Evolutionary conservation across 2,888 invertebrate species (phyloP).

Genomic region (Cynaeus angustus): DNA sequence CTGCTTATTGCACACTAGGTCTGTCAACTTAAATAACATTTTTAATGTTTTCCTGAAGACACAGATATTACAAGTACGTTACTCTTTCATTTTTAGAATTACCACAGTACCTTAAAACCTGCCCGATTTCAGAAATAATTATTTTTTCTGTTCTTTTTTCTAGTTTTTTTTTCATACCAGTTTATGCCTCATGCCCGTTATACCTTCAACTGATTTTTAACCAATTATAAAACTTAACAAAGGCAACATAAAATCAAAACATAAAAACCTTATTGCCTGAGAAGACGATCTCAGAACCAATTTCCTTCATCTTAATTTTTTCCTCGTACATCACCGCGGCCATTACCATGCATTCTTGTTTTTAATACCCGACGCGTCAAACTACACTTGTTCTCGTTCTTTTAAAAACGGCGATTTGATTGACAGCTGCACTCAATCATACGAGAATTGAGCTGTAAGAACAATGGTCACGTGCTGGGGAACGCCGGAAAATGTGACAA

Average conservation of each 20-base stretch:
- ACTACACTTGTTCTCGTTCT: constrained; percentile 40
- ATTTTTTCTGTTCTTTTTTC: no score
- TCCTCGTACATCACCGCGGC: neutral
- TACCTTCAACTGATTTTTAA: no score
- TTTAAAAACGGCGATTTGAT: constrained; percentile 51
- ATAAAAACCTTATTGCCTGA: neutral
- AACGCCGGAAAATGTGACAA: constrained; percentile 17
- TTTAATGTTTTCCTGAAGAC: no score
- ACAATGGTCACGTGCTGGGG: constrained; percentile 50
- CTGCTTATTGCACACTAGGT: no score
- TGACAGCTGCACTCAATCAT: constrained; percentile 53
- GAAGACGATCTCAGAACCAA: constrained; percentile 4
- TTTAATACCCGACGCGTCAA: constrained; percentile 22
- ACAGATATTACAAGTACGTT: no score
- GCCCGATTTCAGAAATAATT: no score
- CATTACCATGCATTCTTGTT: constrained; percentile 35
- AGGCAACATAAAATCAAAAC: neutral
- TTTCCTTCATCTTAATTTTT: constrained; percentile 4
- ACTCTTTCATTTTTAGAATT: no score
- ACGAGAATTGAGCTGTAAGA: constrained; percentile 57
- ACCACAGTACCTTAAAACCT: no score
- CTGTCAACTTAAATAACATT: no score
- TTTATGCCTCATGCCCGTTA: no score
- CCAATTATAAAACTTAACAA: no score
- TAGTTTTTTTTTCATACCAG: no score